phyloP scores from a whole-genome alignment of 2,888 invertebrate species.

The Nesidiocoris tenuis region DNA sequence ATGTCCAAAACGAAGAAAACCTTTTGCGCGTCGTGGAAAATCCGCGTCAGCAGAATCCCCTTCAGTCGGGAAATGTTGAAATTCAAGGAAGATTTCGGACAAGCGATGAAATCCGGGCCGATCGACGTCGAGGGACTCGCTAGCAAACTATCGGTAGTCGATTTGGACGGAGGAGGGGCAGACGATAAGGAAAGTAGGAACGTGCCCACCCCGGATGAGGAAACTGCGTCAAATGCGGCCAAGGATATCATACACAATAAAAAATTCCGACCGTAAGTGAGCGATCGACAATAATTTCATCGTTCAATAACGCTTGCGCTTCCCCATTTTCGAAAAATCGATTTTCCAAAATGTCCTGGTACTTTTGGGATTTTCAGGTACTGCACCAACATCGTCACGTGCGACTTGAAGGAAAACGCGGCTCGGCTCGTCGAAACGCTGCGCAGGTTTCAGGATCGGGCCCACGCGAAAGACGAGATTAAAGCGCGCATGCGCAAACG shows the following conservation, averaged over 20 bases:
- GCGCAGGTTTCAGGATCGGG: slow-evolving; percentile 63
- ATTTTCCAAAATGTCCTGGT: background rate
- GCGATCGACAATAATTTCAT: too few relatives aligned
- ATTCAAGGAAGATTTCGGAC: slow-evolving; percentile 29
- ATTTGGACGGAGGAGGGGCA: background rate
- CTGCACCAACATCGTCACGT: slow-evolving; percentile 63
- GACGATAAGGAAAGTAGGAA: background rate
- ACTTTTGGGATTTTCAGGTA: slow-evolving; percentile 58
- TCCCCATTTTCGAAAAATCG: too few relatives aligned
- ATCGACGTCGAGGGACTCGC: slow-evolving; percentile 17
- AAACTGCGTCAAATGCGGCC: background rate
- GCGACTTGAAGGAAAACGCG: slow-evolving; percentile 58
- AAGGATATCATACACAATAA: slow-evolving; percentile 24
- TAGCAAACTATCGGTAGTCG: background rate
- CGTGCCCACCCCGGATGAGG: background rate
- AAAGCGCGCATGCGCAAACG: slow-evolving; percentile 62
- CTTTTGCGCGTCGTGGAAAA: slow-evolving; percentile 20
- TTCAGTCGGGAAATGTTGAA: slow-evolving; percentile 4
- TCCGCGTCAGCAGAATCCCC: background rate
- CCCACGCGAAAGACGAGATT: slow-evolving; percentile 61
- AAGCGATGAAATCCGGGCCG: slow-evolving; percentile 8
- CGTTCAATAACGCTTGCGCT: too few relatives aligned
- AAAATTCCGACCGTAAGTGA: slow-evolving; percentile 36
- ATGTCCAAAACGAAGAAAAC: slow-evolving; percentile 24
- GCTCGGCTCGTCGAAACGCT: slow-evolving; percentile 59